Conservation (phyloP, 2,113 vertebrate genomes). For the Chascanopsetta lugubris region DNA sequence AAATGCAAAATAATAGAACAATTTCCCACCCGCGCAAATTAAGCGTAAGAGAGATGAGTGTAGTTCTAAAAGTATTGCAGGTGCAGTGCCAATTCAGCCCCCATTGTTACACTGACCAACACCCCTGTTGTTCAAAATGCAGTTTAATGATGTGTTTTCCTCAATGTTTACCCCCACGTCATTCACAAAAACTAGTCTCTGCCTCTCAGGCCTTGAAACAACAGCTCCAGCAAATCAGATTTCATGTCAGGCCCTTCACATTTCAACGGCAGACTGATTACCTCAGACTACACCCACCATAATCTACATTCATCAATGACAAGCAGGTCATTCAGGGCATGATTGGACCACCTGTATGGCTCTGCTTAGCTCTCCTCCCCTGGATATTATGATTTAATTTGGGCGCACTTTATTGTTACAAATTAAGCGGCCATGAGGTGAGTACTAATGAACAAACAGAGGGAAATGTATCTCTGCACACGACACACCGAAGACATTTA, state of each 20-base stretch:
- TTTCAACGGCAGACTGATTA: neutral
- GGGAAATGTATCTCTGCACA: constrained; percentile 18
- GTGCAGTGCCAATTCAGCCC: neutral
- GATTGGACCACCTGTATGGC: constrained; percentile 1
- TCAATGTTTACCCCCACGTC: constrained; percentile 8
- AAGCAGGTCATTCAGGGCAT: constrained; percentile 22
- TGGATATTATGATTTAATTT: constrained; percentile 36
- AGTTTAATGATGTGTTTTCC: constrained; percentile 9
- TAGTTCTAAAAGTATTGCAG: neutral
- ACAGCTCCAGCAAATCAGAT: neutral
- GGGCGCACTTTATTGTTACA: constrained; percentile 13
- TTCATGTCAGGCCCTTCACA: neutral
- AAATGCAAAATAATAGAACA: too few relatives aligned
- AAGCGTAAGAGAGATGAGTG: too few relatives aligned
- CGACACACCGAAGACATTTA: constrained; percentile 28
- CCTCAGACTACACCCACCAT: neutral
- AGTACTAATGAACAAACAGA: constrained; percentile 32
- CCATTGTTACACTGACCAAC: constrained; percentile 8
- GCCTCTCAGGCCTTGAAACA: neutral
- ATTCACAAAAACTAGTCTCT: neutral
- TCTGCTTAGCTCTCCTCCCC: neutral
- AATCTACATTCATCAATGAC: neutral
- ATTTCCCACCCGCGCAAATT: constrained; percentile 5
- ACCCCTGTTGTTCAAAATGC: constrained; percentile 13
- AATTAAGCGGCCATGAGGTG: constrained; percentile 27